Base-by-base conservation (phyloP, 2,888 invertebrate species). In the Dicycla oo region DNA sequence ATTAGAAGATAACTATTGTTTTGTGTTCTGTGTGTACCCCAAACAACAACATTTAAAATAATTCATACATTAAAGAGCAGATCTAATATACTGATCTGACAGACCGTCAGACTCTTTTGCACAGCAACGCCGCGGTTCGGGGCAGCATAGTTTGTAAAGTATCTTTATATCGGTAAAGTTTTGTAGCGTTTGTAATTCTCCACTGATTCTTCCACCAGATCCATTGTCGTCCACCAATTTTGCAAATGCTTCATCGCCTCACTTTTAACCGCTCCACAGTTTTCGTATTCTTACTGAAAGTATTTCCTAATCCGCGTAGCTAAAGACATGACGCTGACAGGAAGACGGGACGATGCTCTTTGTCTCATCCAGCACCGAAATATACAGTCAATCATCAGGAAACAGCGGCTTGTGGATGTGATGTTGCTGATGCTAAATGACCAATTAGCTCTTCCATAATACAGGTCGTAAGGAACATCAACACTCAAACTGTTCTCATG, bases 271-370 rank as follows among this genome's bases (percentile, higher is more conserved):
- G 15, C 26, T 79, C 54, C 81, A 70, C 20, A 86, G 78, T 82
- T 79, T 77, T 71, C 45, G 85, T 76, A 34, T 56, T 10, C 30
- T 4, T 23, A 40, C 62, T 45, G 40, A 40, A 70, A 79, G 69
- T 75, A 70, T 72, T 78, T 75, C 77, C 81, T 84, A 81, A 84
- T 81, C 82, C 83, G 71, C 81, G 83, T 81, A 70, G 74, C 80
- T 88, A 87, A 88, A 73, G 87, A 88, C 58, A 69, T 86, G 87
- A 78, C 84, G 80, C 53, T 71, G 64, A 72, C 84, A 83, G 86
- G 84, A 87, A 86, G 82, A 63, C 73, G 69, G 70, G 82, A 77
- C 80, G 75, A 77, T 82, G 80, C 73, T 82, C 86, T 74, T 64
- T 56, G 66, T 45, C 51, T 23, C 51, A 23, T 51, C 38, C 77